phyloP scores from a whole-genome alignment of 2,888 invertebrate species.

The Drosophila neoperkinsi region DNA sequence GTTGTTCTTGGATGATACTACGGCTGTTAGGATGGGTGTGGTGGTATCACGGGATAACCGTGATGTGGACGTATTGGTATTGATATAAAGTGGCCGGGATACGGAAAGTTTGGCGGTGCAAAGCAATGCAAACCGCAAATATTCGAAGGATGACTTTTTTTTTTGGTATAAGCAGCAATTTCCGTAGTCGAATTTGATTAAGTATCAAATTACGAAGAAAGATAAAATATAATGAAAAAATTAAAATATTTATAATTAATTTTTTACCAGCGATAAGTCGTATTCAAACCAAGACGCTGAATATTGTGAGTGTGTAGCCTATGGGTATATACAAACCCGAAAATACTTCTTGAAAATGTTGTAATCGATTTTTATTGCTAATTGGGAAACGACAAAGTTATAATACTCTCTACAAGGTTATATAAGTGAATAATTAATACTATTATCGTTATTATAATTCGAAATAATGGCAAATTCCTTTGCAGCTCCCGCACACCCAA shows the following conservation, averaged over 20 bases:
- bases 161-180: too few species aligned
- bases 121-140: background rate
- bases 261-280: background rate
- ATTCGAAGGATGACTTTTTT: background rate
- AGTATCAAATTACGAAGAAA: background rate
- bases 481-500: constrained; percentile 27
- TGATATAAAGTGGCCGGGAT: background rate
- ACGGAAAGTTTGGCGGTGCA: background rate
- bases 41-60: background rate
- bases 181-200: background rate
- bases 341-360: background rate
- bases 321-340: too few species aligned
- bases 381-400: background rate
- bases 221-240: background rate
- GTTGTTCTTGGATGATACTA: background rate
- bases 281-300: background rate
- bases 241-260: background rate
- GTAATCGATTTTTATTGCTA: background rate
- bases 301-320: background rate
- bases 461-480: background rate
- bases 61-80: background rate
- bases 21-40: background rate
- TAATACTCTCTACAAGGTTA: background rate
- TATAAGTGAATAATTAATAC: background rate
- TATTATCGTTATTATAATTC: background rate